Conservation (phyloP, 2,888 invertebrate species). For the Pristionchus fissidentatus region DNA sequence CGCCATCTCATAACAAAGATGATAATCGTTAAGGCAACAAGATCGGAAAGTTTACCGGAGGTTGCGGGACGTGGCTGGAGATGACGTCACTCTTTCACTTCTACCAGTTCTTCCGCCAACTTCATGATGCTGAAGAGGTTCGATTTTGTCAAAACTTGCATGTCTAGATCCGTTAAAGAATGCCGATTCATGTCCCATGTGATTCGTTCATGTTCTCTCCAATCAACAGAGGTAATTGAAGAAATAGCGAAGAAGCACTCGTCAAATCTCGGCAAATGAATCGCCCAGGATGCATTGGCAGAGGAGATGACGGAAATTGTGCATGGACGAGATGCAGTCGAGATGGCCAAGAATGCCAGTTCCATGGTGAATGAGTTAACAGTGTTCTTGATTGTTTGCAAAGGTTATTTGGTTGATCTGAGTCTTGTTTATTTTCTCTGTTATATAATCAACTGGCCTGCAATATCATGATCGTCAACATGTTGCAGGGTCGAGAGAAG, state of each 20-base stretch:
- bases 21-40: slow-evolving; percentile 46
- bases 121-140: slow-evolving; percentile 76
- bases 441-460: too few species aligned
- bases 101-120: slow-evolving; percentile 89
- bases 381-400: not conserved
- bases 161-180: too few species aligned
- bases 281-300: slow-evolving; percentile 88
- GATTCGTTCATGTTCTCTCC: slow-evolving; percentile 58
- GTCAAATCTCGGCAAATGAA: slow-evolving; percentile 84
- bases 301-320: slow-evolving; percentile 87
- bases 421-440: too few species aligned
- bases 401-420: too few species aligned
- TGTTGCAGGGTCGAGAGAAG: slow-evolving; percentile 77
- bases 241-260: slow-evolving; percentile 58
- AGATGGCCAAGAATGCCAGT: slow-evolving; percentile 84
- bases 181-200: too few species aligned
- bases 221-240: slow-evolving; percentile 57
- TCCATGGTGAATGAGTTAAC: slow-evolving; percentile 74
- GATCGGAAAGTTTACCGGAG: slow-evolving; percentile 53
- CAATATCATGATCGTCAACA: too few species aligned
- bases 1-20: too few species aligned
- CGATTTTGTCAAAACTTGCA: not conserved
- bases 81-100: slow-evolving; percentile 90
- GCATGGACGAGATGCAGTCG: slow-evolving; percentile 89
- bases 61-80: slow-evolving; percentile 73